A percentile compares a stretch with the other conserved stretches of the same genome.
Evolutionary conservation across 2,888 invertebrate genomes (phyloP).

Genomic region (Latheticus oryzae): DNA sequence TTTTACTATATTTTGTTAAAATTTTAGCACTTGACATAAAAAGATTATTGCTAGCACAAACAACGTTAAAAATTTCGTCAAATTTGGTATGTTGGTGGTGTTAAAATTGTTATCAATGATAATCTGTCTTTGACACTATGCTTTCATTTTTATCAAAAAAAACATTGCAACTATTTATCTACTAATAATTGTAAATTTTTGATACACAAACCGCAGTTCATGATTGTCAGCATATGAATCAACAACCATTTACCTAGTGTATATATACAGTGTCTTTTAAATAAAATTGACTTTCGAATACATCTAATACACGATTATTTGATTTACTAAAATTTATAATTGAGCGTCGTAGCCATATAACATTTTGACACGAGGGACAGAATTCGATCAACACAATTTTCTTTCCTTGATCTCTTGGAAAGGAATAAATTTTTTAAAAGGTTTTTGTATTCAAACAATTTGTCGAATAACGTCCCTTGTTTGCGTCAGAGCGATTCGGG

Average conservation of each 20-base stretch:
- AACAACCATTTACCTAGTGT: slow-evolving; percentile 1
- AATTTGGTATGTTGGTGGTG: too few species aligned
- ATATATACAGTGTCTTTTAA: slow-evolving; percentile 13
- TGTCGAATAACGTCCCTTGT: slow-evolving; percentile 31
- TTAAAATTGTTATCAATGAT: too few species aligned
- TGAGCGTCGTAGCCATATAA: slow-evolving; percentile 51
- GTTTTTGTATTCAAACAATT: slow-evolving; percentile 1
- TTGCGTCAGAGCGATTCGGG: slow-evolving; percentile 59
- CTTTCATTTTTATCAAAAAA: too few species aligned
- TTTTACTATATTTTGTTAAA: too few species aligned
- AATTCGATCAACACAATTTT: slow-evolving; percentile 26
- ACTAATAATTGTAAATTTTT: too few species aligned
- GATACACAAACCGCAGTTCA: slow-evolving; percentile 43
- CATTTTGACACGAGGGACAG: slow-evolving; percentile 36
- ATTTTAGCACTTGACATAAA: too few species aligned
- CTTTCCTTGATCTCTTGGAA: too few species aligned
- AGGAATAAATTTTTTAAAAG: slow-evolving; percentile 14
- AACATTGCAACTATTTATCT: too few species aligned
- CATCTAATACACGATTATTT: slow-evolving; percentile 38
- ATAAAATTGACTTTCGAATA: slow-evolving; percentile 25
- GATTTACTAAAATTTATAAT: slow-evolving; percentile 47
- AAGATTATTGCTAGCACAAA: slow-evolving; percentile 38
- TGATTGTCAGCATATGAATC: slow-evolving; percentile 50
- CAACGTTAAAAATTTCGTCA: slow-evolving; percentile 36
- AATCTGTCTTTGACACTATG: too few species aligned